Evolutionary conservation across 2,888 invertebrate genomes (phyloP).

Genomic region (Stegana nigrithorax): DNA sequence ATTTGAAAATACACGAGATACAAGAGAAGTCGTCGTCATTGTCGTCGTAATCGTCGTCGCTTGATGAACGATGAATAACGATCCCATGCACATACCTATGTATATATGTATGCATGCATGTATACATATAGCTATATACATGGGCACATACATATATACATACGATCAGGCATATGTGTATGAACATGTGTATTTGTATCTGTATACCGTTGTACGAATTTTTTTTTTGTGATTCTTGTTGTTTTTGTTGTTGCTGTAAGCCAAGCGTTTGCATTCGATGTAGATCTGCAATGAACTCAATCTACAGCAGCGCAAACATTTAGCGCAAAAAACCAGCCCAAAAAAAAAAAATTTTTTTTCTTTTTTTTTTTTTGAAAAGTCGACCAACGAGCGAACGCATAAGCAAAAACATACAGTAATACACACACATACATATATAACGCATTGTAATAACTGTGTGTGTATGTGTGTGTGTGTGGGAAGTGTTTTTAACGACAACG

Average conservation of each 20-base stretch:
- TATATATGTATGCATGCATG: not conserved
- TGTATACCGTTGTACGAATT: conserved; percentile 3
- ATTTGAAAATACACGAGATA: not conserved
- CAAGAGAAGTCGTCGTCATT: too few species aligned
- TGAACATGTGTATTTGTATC: not conserved
- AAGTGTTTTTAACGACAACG: too few species aligned
- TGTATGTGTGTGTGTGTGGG: conserved; percentile 25
- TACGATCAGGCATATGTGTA: too few species aligned
- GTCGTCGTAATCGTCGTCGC: too few species aligned
- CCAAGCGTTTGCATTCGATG: not conserved
- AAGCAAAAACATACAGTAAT: conserved; percentile 1
- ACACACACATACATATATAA: not conserved
- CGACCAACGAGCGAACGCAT: not conserved
- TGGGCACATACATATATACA: too few species aligned
- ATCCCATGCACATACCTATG: not conserved
- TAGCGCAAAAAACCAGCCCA: not conserved
- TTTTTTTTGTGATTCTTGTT: not conserved
- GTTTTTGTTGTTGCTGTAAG: conserved; percentile 5
- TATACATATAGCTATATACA: too few species aligned
- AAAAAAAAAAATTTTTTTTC: too few species aligned
- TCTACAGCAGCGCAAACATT: not conserved
- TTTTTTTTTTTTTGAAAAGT: too few species aligned
- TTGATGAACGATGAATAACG: not conserved
- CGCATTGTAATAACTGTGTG: conserved; percentile 3
- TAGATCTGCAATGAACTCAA: conserved; percentile 16